Evolutionary conservation across 2,888 invertebrate genomes (phyloP), one percentile per base, ranked within the genome.

Genomic region (Margaritifera margaritifera): DNA sequence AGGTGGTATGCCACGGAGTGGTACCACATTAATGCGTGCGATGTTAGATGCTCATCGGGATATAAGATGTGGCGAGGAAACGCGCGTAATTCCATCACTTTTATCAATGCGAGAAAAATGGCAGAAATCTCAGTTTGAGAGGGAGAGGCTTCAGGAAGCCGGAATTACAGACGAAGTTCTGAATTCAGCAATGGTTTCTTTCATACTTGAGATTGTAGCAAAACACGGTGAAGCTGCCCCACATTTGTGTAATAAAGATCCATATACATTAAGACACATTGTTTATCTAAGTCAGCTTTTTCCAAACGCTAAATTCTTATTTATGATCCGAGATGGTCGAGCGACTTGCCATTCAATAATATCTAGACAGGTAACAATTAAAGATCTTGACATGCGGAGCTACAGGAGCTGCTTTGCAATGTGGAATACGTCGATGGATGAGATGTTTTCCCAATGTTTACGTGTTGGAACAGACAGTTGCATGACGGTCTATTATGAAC

Each of bases 261-360:
- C 99, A 61, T 94, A 99, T 81, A 97, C 98, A 67, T 93, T 99
- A 79, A 98, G 98, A 91, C 97, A 97, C 92, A 97, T 97, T 87
- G 94, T 95, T 64, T 99, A 96, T 90, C 94, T 99, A 84, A 93
- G 96, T 77, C 95, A 96, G 89, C 92, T 99, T 73, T 99, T 99
- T 91, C 99, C 99, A 59, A 96, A 97, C 88, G 95, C 98, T 71
- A 98, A 98, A 91, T 99, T 97, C 91, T 92, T 99, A 83, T 95
- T 99, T 90, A 98, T 99, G 97, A 94, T 98, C 84, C 94, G 99
- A 75, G 99, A 99, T 90, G 99, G 99, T 31, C 93, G 99, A 75
- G 99, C 99, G 74, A 98, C 98, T 25, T 98, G 98, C 73, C 98
- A 99, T 91, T 99, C 98, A 78, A 98, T 99, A 90, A 98, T 99